Evolutionary conservation across 2,113 vertebrate species (phyloP).

Genomic region (Globicephala melas): DNA sequence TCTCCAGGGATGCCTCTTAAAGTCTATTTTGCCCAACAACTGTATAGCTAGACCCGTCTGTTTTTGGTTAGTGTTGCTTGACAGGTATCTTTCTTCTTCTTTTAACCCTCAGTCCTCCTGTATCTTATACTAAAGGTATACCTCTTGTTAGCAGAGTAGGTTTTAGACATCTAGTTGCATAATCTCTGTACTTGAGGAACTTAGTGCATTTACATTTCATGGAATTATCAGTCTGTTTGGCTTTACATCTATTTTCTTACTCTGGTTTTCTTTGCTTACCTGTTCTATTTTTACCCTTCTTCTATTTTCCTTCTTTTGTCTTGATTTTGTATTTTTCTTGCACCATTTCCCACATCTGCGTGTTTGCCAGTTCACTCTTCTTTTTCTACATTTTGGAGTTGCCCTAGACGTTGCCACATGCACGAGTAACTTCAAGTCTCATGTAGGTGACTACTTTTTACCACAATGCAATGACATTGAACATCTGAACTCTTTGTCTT

Average conservation of each 20-base stretch:
- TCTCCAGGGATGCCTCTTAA: not conserved
- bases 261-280: no score
- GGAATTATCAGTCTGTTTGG: no score
- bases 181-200: not conserved
- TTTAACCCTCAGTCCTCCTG: not conserved
- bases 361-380: not conserved
- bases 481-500: no score
- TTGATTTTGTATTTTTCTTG: not conserved
- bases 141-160: not conserved
- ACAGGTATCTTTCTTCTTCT: not conserved
- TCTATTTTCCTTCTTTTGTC: not conserved
- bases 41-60: rapidly evolving
- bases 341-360: rapidly evolving
- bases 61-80: no score
- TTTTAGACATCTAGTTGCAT: not conserved
- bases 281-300: rapidly evolving
- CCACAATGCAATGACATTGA: not conserved
- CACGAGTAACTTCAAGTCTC: no score
- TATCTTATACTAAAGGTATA: not conserved
- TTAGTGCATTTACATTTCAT: no score
- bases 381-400: no score
- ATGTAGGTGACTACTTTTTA: no score
- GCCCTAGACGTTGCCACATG: not conserved
- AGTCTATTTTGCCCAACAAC: rapidly evolving
- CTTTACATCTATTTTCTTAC: not conserved